Evolutionary conservation across 2,113 vertebrate species (phyloP).

Genomic region (Paradoxurus hermaphroditus): DNA sequence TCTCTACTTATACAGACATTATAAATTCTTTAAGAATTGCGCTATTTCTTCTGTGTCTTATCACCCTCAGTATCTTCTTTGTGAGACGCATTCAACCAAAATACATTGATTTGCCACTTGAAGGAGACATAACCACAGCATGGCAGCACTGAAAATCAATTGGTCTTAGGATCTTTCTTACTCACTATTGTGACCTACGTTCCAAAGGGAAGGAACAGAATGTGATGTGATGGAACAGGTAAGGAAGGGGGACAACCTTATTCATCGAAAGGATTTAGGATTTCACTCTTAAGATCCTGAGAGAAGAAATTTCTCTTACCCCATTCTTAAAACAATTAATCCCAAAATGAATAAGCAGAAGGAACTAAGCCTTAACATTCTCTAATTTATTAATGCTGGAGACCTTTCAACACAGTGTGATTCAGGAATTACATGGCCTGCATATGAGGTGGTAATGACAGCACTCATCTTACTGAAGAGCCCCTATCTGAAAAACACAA

Average conservation of each 20-base stretch:
- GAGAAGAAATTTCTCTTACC: neutral
- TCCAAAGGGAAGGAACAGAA: neutral
- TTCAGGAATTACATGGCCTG: neutral
- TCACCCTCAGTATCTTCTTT: neutral
- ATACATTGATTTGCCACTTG: constrained; percentile 24
- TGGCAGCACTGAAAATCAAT: neutral
- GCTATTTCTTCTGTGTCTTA: neutral
- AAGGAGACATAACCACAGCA: neutral
- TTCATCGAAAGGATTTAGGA: neutral
- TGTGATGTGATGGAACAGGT: neutral
- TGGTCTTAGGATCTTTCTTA: neutral
- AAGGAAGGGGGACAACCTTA: neutral
- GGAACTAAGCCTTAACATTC: neutral
- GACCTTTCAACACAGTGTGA: neutral
- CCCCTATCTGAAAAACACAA: neutral
- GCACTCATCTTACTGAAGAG: neutral
- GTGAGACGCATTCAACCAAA: neutral
- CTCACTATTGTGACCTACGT: neutral
- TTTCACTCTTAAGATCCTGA: neutral
- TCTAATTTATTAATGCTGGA: neutral
- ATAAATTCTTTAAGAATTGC: neutral
- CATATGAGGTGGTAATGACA: neutral
- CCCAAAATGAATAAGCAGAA: neutral
- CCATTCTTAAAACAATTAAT: neutral
- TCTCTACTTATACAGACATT: neutral